phyloP scores from a whole-genome alignment of 2,113 vertebrate species.

The Boulengeromyrus knoepffleri region DNA sequence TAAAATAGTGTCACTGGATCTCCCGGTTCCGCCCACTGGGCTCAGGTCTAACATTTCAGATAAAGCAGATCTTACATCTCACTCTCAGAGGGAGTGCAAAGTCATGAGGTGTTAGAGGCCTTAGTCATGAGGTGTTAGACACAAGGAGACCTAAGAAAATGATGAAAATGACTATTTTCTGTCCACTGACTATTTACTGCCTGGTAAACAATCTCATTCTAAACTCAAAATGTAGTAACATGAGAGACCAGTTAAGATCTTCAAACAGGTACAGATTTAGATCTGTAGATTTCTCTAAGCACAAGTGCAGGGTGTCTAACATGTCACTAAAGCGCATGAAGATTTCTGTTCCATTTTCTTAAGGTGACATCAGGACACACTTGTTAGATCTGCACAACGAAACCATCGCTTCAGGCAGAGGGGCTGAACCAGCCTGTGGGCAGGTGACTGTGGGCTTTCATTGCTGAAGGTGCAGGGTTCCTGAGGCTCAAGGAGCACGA shows the following conservation, averaged over 20 bases:
- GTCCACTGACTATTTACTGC: not conserved
- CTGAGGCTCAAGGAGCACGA: not conserved
- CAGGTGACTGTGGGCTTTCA: not conserved
- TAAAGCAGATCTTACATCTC: not conserved
- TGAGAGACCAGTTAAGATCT: not conserved
- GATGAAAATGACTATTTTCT: not conserved
- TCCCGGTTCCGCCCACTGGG: not conserved
- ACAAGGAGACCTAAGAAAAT: not conserved
- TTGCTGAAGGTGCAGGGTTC: not conserved
- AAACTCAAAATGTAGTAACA: not conserved
- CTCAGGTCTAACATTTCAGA: constrained; percentile 4
- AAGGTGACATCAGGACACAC: not conserved
- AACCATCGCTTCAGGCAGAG: not conserved
- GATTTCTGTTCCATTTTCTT: not conserved
- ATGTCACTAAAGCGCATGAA: not conserved
- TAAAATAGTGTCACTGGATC: constrained; percentile 6
- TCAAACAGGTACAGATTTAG: not conserved
- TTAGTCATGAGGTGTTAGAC: not conserved
- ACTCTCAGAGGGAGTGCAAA: not conserved
- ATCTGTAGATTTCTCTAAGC: not conserved
- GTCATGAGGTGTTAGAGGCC: not conserved
- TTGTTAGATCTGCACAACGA: not conserved
- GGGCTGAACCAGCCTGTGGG: not conserved
- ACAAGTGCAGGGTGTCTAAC: not conserved
- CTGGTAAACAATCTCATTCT: not conserved